Conservation (phyloP, 2,113 vertebrate species). For the Poeciliopsis retropinna region DNA sequence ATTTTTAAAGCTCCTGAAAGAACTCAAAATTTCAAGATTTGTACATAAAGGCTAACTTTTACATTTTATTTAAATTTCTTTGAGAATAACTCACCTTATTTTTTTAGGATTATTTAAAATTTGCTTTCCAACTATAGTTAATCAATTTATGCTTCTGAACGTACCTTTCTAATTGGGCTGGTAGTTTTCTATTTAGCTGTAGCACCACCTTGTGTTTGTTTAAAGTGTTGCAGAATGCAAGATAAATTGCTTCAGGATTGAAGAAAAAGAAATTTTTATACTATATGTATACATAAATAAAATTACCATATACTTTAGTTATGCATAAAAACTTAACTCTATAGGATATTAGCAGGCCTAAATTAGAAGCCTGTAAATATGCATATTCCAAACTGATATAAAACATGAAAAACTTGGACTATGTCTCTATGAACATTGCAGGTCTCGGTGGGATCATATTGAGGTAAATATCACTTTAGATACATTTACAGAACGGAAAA, state of each 20-base stretch:
- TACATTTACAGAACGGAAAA: slow-evolving; percentile 46
- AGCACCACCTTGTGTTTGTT: slow-evolving; percentile 19
- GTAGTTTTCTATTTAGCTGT: background rate
- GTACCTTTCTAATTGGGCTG: no score
- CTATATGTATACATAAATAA: background rate
- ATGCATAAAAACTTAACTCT: slow-evolving; percentile 17
- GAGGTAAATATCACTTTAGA: slow-evolving; percentile 4
- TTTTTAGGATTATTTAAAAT: background rate
- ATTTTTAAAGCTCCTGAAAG: background rate
- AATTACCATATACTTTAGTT: background rate
- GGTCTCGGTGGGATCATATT: slow-evolving; percentile 24
- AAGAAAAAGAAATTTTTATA: background rate
- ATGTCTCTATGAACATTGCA: slow-evolving; percentile 7
- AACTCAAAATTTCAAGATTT: background rate
- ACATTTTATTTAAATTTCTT: background rate
- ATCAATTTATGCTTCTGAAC: background rate
- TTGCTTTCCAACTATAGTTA: background rate
- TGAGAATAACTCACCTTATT: background rate
- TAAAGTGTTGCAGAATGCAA: background rate
- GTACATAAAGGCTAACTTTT: background rate
- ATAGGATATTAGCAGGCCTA: background rate
- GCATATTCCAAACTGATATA: background rate
- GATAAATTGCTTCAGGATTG: background rate
- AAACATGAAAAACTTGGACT: background rate
- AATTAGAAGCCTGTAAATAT: slow-evolving; percentile 15